Evolutionary conservation across 2,888 invertebrate genomes (phyloP), one percentile per base, ranked within the genome.

Genomic region (Selenia dentaria): DNA sequence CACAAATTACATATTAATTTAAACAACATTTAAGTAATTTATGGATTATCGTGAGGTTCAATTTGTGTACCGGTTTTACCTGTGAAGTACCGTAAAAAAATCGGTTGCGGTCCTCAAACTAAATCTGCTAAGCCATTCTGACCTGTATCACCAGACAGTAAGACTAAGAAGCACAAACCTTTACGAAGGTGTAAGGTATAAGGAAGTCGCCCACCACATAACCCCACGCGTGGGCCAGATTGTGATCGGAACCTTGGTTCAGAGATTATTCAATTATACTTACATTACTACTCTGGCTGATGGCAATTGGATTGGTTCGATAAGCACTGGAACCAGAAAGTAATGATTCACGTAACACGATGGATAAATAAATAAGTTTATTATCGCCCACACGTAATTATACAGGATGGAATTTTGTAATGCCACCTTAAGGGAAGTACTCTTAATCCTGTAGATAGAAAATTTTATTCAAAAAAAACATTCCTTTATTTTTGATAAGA

Each of bases 181-280:
- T 42, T 26, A 1, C 9, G 18, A 36, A 34, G 34, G 24, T 46
- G 13, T 24, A 12, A 32, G 22, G 35, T 28, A 44, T 37, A 32
- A 40, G 46, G 40, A 35, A 40, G 12, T 39, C 35, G 35, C 39
- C 45, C 39, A 40, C 46, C 3, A 3, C 0, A n/a, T 26, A n/a
- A n/a, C 40, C 46, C 46, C 46, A 46, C 46, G 24, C 35, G 9
- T 40, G 35, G 35, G 29, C 39, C 11, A 26, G 46, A 46, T 46
- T 35, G 35, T 22, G 46, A 46, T 46, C 46, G 35, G 12, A 46
- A 46, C 46, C 40, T 46, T 46, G 40, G 46, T 22, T 28, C 16
- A 9, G 27, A 31, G 26, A 40, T 36, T 36, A 40, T 40, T 36
- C 35, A 40, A 46, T 46, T 36, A 36, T 2, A 8, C 8, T 22